Evolutionary conservation across 1,140 invertebrate species (phyloP).

Genomic region (Pogonognathellus flavescens): DNA sequence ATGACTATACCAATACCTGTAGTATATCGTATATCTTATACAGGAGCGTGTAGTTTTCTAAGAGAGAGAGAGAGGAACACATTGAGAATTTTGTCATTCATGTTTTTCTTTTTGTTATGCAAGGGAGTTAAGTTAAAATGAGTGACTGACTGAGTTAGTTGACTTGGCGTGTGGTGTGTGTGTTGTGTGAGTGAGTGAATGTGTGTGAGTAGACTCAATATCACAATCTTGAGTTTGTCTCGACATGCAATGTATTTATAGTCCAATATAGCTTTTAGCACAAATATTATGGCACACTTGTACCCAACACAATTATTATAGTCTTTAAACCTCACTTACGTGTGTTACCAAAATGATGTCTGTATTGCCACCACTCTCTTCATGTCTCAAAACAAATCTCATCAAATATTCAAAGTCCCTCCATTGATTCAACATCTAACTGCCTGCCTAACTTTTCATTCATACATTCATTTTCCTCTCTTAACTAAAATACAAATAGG

Average conservation of each 20-base stretch:
- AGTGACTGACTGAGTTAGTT: not conserved
- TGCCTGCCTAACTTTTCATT: no score
- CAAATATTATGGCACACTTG: not conserved
- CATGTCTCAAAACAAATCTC: not conserved
- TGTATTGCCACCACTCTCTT: not conserved
- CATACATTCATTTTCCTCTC: no score
- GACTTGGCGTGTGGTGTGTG: not conserved
- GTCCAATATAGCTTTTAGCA: conserved; percentile 10
- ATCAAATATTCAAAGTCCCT: not conserved
- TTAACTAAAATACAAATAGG: no score
- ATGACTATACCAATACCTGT: no score
- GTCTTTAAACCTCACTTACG: not conserved
- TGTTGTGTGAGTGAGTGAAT: not conserved
- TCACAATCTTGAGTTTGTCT: conserved; percentile 37
- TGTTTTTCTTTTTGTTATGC: conserved; percentile 38
- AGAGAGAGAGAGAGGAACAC: no score
- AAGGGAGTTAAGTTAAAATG: not conserved
- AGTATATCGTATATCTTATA: no score
- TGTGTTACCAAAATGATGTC: not conserved
- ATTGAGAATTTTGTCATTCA: conserved; percentile 22
- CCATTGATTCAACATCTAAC: no score
- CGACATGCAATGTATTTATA: conserved; percentile 37
- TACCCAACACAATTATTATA: not conserved
- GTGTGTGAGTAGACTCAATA: not conserved
- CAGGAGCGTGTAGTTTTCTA: no score